These are phyloP conservation scores for Trogon melanurus DNA, from an alignment of 2,113 vertebrate genomes.

Conservation along the genomic window DNA sequence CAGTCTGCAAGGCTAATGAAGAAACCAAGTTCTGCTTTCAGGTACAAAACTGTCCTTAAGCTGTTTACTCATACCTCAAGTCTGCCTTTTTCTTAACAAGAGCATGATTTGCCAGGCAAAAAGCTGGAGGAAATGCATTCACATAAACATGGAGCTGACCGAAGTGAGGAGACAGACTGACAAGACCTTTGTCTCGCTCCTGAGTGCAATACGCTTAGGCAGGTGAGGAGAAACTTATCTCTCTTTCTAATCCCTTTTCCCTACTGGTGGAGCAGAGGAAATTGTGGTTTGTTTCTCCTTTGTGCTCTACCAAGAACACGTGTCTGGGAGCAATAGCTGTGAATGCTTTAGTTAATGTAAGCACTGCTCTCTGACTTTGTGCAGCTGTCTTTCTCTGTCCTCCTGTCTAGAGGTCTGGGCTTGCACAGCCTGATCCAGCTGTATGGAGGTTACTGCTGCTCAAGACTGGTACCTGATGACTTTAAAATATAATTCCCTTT, in stretches of 20 bases:
- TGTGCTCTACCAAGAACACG: neutral
- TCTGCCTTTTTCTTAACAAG: neutral
- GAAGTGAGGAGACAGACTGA: conserved; percentile 92
- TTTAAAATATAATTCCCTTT: neutral
- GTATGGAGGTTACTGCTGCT: neutral
- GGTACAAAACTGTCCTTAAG: conserved; percentile 69
- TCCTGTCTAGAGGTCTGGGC: neutral
- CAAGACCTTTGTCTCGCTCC: conserved; percentile 87
- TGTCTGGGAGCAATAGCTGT: neutral
- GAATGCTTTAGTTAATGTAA: neutral
- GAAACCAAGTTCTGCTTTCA: conserved; percentile 92
- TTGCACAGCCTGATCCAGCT: neutral
- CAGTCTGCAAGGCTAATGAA: conserved; percentile 85
- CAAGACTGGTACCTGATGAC: neutral
- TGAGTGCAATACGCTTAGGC: conserved; percentile 90
- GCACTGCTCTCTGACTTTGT: neutral
- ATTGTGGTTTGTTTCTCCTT: neutral
- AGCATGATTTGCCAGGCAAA: conserved; percentile 78
- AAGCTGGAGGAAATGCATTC: conserved; percentile 92
- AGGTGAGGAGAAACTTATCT: conserved; percentile 72
- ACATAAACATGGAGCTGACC: conserved; percentile 91
- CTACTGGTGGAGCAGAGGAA: neutral
- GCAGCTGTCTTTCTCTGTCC: neutral
- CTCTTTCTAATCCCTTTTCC: neutral
- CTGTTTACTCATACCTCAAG: neutral